phyloP scores from a whole-genome alignment of 1,140 invertebrate genomes.

The Drosophila rhopaloa region DNA sequence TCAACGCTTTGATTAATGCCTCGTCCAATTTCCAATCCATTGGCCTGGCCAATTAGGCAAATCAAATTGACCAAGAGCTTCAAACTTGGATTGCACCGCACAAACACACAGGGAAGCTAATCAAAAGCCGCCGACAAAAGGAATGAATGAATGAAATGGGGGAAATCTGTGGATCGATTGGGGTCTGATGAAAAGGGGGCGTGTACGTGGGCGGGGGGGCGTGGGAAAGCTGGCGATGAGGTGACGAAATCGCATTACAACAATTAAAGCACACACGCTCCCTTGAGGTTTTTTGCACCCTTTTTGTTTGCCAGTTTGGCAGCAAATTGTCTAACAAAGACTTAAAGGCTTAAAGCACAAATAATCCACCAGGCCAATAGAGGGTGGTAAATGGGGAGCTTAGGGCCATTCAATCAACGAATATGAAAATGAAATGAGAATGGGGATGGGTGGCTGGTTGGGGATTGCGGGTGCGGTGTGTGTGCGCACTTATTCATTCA shows the following conservation, averaged over 20 bases:
- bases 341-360: constrained; percentile 80
- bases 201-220: not conserved
- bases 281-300: constrained; percentile 1
- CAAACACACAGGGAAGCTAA: constrained; percentile 31
- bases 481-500: constrained; percentile 76
- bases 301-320: constrained; percentile 33
- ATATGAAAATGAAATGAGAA: constrained; percentile 64
- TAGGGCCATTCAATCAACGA: constrained; percentile 73
- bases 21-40: constrained; percentile 14
- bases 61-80: constrained; percentile 44
- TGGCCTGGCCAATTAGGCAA: constrained; percentile 45
- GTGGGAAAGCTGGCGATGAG: constrained; percentile 19
- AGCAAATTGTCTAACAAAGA: constrained; percentile 80
- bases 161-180: too few relatives aligned
- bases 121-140: constrained; percentile 41
- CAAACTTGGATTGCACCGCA: constrained; percentile 17
- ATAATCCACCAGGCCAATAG: constrained; percentile 70
- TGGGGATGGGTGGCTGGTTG: not conserved
- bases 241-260: constrained; percentile 70
- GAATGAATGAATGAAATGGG: constrained; percentile 10
- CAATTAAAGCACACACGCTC: constrained; percentile 58
- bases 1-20: constrained; percentile 3
- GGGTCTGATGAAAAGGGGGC: too few relatives aligned
- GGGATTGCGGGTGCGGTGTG: constrained; percentile 17
- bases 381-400: not conserved